Evolutionary conservation across 2,888 invertebrate species (phyloP).

Genomic region (Hypomecis atomaria): DNA sequence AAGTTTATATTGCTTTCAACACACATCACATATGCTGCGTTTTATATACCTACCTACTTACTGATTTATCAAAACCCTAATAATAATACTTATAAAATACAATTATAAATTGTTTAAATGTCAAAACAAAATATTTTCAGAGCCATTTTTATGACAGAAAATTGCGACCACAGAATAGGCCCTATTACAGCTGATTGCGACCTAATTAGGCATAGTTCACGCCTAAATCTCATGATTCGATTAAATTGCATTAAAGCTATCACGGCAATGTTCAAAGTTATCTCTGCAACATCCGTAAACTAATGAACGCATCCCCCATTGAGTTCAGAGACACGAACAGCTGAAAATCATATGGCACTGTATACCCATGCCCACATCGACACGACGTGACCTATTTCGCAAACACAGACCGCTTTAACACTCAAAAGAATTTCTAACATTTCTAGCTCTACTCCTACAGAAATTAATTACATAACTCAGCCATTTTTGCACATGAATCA

Average conservation of each 20-base stretch:
- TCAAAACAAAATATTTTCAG: too few relatives aligned
- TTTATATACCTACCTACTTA: too few relatives aligned
- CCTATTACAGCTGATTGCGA: too few relatives aligned
- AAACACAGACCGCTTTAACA: constrained; percentile 4
- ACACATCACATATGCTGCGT: not conserved
- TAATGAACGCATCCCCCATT: constrained; percentile 3
- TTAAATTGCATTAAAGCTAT: not conserved
- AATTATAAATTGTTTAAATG: too few relatives aligned
- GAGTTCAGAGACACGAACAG: constrained; percentile 35
- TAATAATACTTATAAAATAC: too few relatives aligned
- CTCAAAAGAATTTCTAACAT: constrained; percentile 1
- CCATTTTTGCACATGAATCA: constrained; percentile 18
- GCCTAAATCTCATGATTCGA: too few relatives aligned
- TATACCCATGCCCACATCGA: constrained; percentile 25
- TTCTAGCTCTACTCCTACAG: not conserved
- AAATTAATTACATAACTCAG: constrained; percentile 16
- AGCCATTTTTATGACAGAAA: too few relatives aligned
- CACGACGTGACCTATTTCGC: constrained; percentile 40
- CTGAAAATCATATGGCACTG: constrained; percentile 43
- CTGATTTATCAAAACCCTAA: too few relatives aligned
- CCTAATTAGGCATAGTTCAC: too few relatives aligned
- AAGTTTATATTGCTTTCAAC: constrained; percentile 3
- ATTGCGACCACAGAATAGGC: too few relatives aligned
- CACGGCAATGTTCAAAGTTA: not conserved
- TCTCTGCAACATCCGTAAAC: not conserved